phyloP scores from a whole-genome alignment of 2,888 invertebrate genomes.

The Leptura quadrifasciata region DNA sequence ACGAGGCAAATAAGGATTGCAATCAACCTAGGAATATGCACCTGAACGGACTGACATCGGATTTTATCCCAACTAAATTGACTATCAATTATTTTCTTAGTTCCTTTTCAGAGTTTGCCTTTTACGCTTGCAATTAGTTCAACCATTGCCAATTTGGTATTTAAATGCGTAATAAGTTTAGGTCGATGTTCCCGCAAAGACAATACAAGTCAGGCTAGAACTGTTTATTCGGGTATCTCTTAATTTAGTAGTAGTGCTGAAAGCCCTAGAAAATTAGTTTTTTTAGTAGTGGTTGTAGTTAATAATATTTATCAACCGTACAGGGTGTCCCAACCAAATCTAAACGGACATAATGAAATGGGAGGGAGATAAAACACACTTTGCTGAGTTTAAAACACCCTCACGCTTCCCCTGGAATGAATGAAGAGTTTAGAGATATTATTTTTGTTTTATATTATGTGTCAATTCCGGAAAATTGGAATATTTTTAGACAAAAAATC shows the following conservation, averaged over 20 bases:
- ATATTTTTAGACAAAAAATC: too few relatives aligned
- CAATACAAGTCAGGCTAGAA: neutral
- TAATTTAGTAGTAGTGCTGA: neutral
- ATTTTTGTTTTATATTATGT: too few relatives aligned
- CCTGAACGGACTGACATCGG: slow-evolving; percentile 35
- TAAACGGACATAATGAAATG: too few relatives aligned
- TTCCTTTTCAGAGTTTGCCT: slow-evolving; percentile 30
- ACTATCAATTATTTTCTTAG: slow-evolving; percentile 36
- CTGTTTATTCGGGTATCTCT: neutral
- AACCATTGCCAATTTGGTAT: slow-evolving; percentile 33
- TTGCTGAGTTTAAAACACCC: too few relatives aligned
- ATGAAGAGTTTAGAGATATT: too few relatives aligned
- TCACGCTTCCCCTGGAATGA: too few relatives aligned
- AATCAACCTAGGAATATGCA: slow-evolving; percentile 38
- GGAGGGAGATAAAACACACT: too few relatives aligned
- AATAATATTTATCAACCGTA: too few relatives aligned
- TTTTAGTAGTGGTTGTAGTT: too few relatives aligned
- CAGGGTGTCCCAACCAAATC: too few relatives aligned
- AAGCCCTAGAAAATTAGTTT: too few relatives aligned
- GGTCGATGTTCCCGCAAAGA: neutral
- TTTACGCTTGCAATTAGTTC: slow-evolving; percentile 34
- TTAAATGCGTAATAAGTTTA: slow-evolving; percentile 13
- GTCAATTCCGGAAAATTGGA: too few relatives aligned
- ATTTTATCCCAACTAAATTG: slow-evolving; percentile 18
- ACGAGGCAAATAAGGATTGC: slow-evolving; percentile 44